Evolutionary conservation across 2,888 invertebrate genomes (phyloP), one percentile per base, ranked within the genome.

Genomic region (Neria commutata): DNA sequence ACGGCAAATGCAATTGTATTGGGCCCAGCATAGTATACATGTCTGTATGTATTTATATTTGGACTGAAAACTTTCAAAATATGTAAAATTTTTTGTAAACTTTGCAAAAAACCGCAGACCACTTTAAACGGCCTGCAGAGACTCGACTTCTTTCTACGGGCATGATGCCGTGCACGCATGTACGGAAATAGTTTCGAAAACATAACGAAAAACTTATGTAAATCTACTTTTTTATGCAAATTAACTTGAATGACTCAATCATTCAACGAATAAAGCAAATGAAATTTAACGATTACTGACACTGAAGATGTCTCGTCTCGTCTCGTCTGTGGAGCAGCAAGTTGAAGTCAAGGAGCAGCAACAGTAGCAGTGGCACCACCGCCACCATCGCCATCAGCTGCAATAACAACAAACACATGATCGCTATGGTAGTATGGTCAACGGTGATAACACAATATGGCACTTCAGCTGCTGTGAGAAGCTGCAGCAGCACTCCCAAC

Each of bases 201-300:
- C n/a, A n/a, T n/a, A n/a, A n/a, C n/a, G n/a, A n/a, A n/a, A n/a
- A 47, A 47, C 3, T 23, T 23, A 66, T 74, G 72, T 70, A 72
- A 74, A 72, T 72, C 72, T 71, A 74, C 75, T 74, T 72, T 74
- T 67, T 66, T 74, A 72, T 72, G 75, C 72, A 72, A 72, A 72
- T 72, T 72, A 74, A 14, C 23, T 3, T 40, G 45, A 74, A 73
- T 72, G 69, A 73, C 75, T 72, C 75, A 74, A 74, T 74, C 69
- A 68, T 64, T 62, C 58, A 61, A 60, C 47, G 51, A 50, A 56
- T 26, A 54, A 6, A 29, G 29, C 47, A 56, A 50, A 56, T 26
- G 46, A 6, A 29, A 46, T 54, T 49, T 49, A 49, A 49, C 49
- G 47, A 47, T 49, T 25, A 49, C 33, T 29, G 33, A 49, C 49